A percentile compares a stretch with the other conserved stretches of the same genome.
These are phyloP conservation scores for Dynastes grantii DNA, from an alignment of 2,888 invertebrate genomes.

Conservation along the genomic window DNA sequence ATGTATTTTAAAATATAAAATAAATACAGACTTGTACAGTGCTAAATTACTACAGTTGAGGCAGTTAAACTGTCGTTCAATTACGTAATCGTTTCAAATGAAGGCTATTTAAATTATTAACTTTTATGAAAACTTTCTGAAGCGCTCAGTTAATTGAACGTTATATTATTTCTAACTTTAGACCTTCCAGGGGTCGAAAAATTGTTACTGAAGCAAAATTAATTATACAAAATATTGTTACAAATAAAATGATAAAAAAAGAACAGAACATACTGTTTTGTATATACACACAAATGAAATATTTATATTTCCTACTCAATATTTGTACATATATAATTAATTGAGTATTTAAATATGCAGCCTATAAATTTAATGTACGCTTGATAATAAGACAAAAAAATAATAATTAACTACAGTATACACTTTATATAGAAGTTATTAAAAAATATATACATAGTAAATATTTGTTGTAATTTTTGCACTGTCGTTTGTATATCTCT, in stretches of 20 bases:
- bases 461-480: constrained; percentile 46
- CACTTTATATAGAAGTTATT: constrained; percentile 21
- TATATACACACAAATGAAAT: constrained; percentile 25
- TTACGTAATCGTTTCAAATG: constrained; percentile 37
- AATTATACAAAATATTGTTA: constrained; percentile 15
- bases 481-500: constrained; percentile 33
- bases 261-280: constrained; percentile 14
- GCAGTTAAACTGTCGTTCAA: constrained; percentile 41
- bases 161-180: constrained; percentile 10
- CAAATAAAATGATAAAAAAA: not conserved
- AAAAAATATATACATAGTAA: constrained; percentile 1
- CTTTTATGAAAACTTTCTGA: constrained; percentile 42
- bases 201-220: constrained; percentile 21
- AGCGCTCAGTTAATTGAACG: constrained; percentile 18
- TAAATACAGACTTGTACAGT: constrained; percentile 46
- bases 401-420: not conserved
- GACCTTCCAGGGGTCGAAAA: constrained; percentile 20
- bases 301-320: constrained; percentile 44
- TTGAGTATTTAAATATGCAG: constrained; percentile 1
- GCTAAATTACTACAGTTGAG: constrained; percentile 47
- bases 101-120: constrained; percentile 40
- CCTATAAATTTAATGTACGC: constrained; percentile 33
- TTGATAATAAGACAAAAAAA: constrained; percentile 10
- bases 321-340: constrained; percentile 29
- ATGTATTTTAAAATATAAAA: constrained; percentile 38